Base-by-base conservation (phyloP, 2,888 invertebrate genomes). In the Andrena trimmerana region DNA sequence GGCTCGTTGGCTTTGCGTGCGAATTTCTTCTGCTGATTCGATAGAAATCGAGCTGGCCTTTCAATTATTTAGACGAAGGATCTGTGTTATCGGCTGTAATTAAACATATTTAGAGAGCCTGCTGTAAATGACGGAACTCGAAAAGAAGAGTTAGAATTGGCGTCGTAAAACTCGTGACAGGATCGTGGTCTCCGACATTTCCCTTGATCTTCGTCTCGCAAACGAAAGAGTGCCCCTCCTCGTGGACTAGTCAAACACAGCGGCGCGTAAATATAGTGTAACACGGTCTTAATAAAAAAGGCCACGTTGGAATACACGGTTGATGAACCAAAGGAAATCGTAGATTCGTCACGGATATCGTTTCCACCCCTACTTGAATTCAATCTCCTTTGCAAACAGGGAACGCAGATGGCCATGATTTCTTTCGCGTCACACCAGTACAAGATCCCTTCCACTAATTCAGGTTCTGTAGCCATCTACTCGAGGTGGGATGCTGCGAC, bases 331-430 rank as follows among this genome's bases (percentile, higher is more conserved):
- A 77, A 69, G 67, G 90, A 85, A 90, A 90, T 86, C 80, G 88
- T 83, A 89, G 88, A 91, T 86, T 90, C 85, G 86, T 91, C 81
- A 89, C 86, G 85, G 89, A 76, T 90, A 90, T 91, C 89, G 69
- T 77, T 78, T 83, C 63, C 81, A 31, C 36, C 31, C 72, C 66
- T 33, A 27, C 52, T 57, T 27, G 59, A 78, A 84, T 78, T 83
- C 57, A 65, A 84, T 84, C 74, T 27, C 68, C 24, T n/a, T 31
- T 10, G 31, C 36, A 24, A 52, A 50, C 16, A 42, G 6, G 42
- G 60, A 63, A 8, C 10, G 8, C 52, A 8, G 24, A 7, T 57
- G 10, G 33, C 8, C 27, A n/a, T 16, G n/a, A 50, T 63, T 16
- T 36, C 36, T 68, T 50, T 33, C 20, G 6, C 24, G 16, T 7